Conservation (phyloP, 2,113 vertebrate species). For the Dipodomys ordii region DNA sequence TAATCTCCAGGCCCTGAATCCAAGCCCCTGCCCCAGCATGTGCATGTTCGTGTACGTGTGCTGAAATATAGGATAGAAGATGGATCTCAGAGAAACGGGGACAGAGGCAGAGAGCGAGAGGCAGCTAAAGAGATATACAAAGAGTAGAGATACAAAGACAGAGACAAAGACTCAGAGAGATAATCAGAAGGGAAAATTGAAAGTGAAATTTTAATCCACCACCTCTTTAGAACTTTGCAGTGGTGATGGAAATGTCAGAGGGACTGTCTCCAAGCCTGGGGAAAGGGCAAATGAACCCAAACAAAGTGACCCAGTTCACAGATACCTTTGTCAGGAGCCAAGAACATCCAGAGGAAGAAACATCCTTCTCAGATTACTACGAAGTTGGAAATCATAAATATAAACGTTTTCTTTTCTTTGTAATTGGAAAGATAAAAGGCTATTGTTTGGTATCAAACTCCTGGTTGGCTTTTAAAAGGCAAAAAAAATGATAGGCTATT, state of each 20-base stretch:
- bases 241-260: not conserved
- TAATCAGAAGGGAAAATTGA: not conserved
- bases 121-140: not conserved
- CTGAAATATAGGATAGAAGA: not conserved
- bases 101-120: not conserved
- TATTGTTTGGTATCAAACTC: not conserved
- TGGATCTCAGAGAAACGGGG: no score
- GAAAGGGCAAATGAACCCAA: not conserved
- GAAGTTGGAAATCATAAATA: not conserved
- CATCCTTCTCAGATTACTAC: not conserved
- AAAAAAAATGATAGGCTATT: not conserved
- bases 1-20: no score
- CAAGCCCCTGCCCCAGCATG: no score
- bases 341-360: not conserved
- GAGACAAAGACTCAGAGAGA: not conserved
- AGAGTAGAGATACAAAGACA: not conserved
- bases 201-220: not conserved
- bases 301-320: not conserved
- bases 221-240: not conserved
- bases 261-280: not conserved
- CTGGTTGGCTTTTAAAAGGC: not conserved
- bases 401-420: not conserved
- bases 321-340: constrained; percentile 38
- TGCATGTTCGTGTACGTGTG: no score
- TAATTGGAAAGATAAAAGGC: not conserved